These are phyloP conservation scores for Brachyistius frenatus DNA, from an alignment of 2,113 vertebrate genomes.

Conservation along the genomic window DNA sequence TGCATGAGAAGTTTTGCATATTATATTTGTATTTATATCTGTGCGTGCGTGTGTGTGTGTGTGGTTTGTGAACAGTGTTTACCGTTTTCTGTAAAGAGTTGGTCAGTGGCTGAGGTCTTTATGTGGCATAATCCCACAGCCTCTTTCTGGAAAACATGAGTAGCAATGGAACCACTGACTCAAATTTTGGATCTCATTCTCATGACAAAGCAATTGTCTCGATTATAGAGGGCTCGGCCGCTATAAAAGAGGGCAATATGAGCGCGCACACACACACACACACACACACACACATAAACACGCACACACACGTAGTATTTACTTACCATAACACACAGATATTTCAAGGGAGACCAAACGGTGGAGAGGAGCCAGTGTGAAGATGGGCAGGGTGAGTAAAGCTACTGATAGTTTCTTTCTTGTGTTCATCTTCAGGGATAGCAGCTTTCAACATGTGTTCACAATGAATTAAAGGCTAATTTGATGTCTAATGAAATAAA, in stretches of 20 bases:
- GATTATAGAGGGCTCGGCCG: slow-evolving; percentile 65
- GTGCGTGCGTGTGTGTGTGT: slow-evolving; percentile 1
- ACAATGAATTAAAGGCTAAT: too few species aligned
- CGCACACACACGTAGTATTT: neutral
- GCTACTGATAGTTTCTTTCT: too few species aligned
- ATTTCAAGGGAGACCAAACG: neutral
- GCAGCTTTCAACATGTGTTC: too few species aligned
- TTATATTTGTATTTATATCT: slow-evolving; percentile 10
- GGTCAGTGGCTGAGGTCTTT: slow-evolving; percentile 79
- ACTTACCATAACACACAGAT: slow-evolving; percentile 3
- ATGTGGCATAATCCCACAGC: slow-evolving; percentile 87
- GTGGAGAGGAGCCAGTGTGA: slow-evolving; percentile 16
- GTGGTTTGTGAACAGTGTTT: neutral
- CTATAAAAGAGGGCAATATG: slow-evolving; percentile 84
- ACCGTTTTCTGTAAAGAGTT: slow-evolving; percentile 39
- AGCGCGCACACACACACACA: neutral
- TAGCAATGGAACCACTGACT: slow-evolving; percentile 91
- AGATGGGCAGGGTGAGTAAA: slow-evolving; percentile 46
- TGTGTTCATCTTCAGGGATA: too few species aligned
- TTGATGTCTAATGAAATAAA: too few species aligned
- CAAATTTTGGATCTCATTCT: slow-evolving; percentile 93
- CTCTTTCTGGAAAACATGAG: slow-evolving; percentile 90
- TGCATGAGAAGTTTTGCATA: too few species aligned
- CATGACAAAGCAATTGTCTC: slow-evolving; percentile 90
- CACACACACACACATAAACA: neutral